Evolutionary conservation across 2,888 invertebrate genomes (phyloP), one percentile per base, ranked within the genome.

Genomic region (Flexamia atlantica): DNA sequence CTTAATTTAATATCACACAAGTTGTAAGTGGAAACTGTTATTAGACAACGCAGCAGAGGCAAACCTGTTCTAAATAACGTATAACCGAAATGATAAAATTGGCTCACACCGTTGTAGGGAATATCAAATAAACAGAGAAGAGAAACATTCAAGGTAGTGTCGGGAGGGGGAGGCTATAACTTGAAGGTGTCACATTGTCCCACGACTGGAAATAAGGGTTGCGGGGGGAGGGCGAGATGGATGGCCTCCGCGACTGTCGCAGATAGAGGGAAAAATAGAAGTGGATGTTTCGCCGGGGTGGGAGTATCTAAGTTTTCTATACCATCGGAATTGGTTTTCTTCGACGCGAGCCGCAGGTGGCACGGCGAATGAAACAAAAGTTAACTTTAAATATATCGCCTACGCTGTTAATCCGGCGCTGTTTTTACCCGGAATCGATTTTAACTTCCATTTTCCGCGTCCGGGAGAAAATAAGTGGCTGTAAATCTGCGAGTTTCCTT

Each of bases 231-330:
- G 57, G 84, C 53, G 53, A 72, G 64, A 81, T 36, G 57, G 68
- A 84, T 81, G 68, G 82, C 72, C 80, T 42, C 60, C 76, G 81
- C 72, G 84, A 82, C 84, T 84, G 82, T 84, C 84, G 46, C 68
- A 82, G 84, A 84, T 84, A 84, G 84, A 70, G 79, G 79, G 84
- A 82, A 84, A 84, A 84, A 84, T 84, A 84, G 64, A 82, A 84
- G 84, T 82, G 84, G 84, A 84, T 84, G 84, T 84, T 84, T 74
- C 36, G 42, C 14, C 20, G 20, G 84, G 30, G 53, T 12, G 84
- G 79, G 50, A 68, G 79, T 82, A 84, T 84, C 82, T 68, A 84
- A 84, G 79, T 84, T 84, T 84, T 84, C 84, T 84, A 84, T 84
- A 84, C 76, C 84, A 79, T 68, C 53, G 84, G 82, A 84, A 84